These are phyloP conservation scores for Odontamblyopus rebecca DNA, from an alignment of 2,797 vertebrate genomes.

Conservation along the genomic window DNA sequence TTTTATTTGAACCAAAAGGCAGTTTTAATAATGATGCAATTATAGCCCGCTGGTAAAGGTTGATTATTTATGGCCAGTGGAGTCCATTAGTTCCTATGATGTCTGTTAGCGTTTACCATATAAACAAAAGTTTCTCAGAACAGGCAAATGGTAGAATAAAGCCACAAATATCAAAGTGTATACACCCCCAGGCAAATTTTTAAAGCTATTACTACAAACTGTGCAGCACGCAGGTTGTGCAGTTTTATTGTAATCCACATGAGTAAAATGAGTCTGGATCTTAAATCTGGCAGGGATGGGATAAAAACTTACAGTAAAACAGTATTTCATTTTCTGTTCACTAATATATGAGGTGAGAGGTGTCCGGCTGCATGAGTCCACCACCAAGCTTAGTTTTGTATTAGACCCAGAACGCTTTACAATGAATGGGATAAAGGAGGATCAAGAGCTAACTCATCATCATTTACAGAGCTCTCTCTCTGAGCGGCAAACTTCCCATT, in stretches of 20 bases:
- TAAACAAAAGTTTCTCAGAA: slow-evolving; percentile 69
- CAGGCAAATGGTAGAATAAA: slow-evolving; percentile 35
- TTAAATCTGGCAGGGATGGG: slow-evolving; percentile 25
- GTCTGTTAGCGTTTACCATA: slow-evolving; percentile 58
- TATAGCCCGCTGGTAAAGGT: slow-evolving; percentile 43
- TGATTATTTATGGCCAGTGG: slow-evolving; percentile 41
- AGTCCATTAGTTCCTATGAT: slow-evolving; percentile 40
- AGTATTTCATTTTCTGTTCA: slow-evolving; percentile 42
- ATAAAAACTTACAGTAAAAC: slow-evolving; percentile 46
- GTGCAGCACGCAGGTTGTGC: slow-evolving; percentile 29
- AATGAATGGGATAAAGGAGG: slow-evolving; percentile 64
- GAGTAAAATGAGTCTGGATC: slow-evolving; percentile 45
- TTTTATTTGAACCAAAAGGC: slow-evolving; percentile 38
- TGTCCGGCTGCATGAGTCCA: slow-evolving; percentile 28
- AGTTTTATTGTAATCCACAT: slow-evolving; percentile 28
- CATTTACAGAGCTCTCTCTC: slow-evolving; percentile 69
- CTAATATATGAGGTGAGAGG: slow-evolving; percentile 37
- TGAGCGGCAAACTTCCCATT: slow-evolving; percentile 68
- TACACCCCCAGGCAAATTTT: slow-evolving; percentile 61
- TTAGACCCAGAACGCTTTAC: slow-evolving; percentile 59
- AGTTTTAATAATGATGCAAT: slow-evolving; percentile 67
- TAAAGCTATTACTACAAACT: slow-evolving; percentile 42
- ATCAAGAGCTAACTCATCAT: slow-evolving; percentile 71
- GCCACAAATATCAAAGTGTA: slow-evolving; percentile 53
- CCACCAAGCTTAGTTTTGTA: slow-evolving; percentile 46